Percentiles rank a stretch among this genome's conserved stretches.
phyloP scores from a whole-genome alignment of 2,888 invertebrate genomes.

The Sialis lutaria region DNA sequence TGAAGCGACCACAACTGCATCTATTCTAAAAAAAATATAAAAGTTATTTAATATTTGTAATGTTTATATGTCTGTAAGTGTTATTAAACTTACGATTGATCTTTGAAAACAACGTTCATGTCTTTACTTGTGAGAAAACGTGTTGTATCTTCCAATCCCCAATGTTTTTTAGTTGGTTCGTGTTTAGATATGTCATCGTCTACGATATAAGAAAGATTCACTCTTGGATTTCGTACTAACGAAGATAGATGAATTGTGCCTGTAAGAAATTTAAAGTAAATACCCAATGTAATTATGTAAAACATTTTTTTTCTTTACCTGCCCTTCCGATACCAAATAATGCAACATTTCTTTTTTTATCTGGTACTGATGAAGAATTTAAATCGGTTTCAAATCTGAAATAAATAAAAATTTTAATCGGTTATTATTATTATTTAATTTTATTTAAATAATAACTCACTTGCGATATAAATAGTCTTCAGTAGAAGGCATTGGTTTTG shows the following conservation, averaged over 20 bases:
- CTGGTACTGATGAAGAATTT: conserved; percentile 15
- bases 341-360: conserved; percentile 27
- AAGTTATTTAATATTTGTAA: not conserved
- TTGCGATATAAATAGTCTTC: conserved; percentile 30
- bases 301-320: conserved; percentile 14
- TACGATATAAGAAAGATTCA: conserved; percentile 34
- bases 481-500: conserved; percentile 20
- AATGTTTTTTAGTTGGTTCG: conserved; percentile 28
- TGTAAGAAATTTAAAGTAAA: conserved; percentile 6
- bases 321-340: conserved; percentile 41
- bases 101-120: conserved; percentile 29
- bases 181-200: conserved; percentile 32
- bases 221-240: conserved; percentile 28
- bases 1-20: conserved; percentile 34
- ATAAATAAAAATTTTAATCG: conserved; percentile 5
- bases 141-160: conserved; percentile 28
- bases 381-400: conserved; percentile 27
- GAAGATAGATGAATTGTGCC: conserved; percentile 37
- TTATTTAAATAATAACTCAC: conserved; percentile 20
- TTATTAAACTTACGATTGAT: conserved; percentile 27
- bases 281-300: too few species aligned
- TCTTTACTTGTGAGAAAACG: conserved; percentile 30
- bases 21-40: conserved; percentile 22
- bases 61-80: not conserved
- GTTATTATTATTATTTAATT: not conserved